phyloP scores from a whole-genome alignment of 2,888 invertebrate genomes.

The Lordiphosa fenestrarum region DNA sequence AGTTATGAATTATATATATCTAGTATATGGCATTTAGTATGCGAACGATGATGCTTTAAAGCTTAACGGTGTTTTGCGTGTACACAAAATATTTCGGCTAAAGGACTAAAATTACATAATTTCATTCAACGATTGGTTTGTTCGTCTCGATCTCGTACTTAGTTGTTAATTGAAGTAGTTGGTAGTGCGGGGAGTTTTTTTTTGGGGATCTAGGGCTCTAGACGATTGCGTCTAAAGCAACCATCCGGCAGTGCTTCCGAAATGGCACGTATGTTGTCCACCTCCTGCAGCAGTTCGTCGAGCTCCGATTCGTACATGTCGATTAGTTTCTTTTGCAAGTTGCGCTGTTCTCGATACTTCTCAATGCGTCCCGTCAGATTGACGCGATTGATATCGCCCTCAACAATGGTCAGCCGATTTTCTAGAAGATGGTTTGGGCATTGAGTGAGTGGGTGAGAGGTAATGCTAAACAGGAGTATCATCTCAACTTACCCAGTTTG shows the following conservation, averaged over 20 bases:
- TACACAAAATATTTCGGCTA: conserved; percentile 71
- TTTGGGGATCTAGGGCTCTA: conserved; percentile 82
- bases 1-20: conserved; percentile 48
- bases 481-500: conserved; percentile 81
- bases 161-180: conserved; percentile 70
- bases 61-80: conserved; percentile 43
- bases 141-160: conserved; percentile 55
- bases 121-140: conserved; percentile 64
- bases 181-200: conserved; percentile 31
- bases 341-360: conserved; percentile 86
- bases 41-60: conserved; percentile 51
- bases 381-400: conserved; percentile 86
- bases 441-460: not conserved
- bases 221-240: conserved; percentile 89
- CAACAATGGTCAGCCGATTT: conserved; percentile 85
- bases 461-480: too few relatives aligned
- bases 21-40: conserved; percentile 33
- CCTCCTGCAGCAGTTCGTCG: conserved; percentile 86
- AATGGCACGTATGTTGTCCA: conserved; percentile 91
- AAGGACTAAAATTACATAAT: conserved; percentile 72
- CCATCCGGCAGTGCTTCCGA: conserved; percentile 89
- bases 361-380: conserved; percentile 89
- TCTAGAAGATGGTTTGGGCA: conserved; percentile 79
- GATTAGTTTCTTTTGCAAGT: conserved; percentile 87
- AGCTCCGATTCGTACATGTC: conserved; percentile 91